Evolutionary conservation across 2,888 invertebrate species (phyloP), one percentile per base, ranked within the genome.

Genomic region (Tromatobia lineatoria): DNA sequence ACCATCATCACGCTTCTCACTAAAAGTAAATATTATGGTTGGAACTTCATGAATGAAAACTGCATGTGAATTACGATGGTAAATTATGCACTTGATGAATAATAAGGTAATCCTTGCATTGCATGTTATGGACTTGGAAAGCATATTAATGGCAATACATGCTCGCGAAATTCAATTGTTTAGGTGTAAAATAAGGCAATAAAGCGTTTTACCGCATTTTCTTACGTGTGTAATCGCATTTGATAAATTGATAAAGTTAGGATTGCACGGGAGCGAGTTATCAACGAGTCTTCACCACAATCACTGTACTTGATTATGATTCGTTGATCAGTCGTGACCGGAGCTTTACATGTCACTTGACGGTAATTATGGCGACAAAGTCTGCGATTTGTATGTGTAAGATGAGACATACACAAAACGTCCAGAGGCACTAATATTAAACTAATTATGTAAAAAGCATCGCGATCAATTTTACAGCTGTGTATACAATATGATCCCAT

Each of bases 381-480:
- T 2, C 15, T 42, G 13, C 15, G 15, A 29, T 52, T 69, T 34
- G 15, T 54, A 18, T 42, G 42, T 38, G 67, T 54, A 20, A 29
- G 47, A 18, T 66, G 67, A 20, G 77, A 77, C 25, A 54, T 73
- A 47, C 50, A 74, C 61, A 73, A 78, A 38, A 82, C 42, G 83
- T 83, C 83, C 80, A 59, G 76, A 52, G 80, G 83, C 83, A 83
- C 83, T 76, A 83, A 83, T 59, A 29, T 73, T 80, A 80, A 45
- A 10, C 25, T 52, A 57, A 79, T 52, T 29, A 57, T 50, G 25
- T 23, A 52, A 54, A 50, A 38, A 34, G 29, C 75, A 75, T 25
- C 42, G 34, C 50, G 8, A 50, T 45, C 29, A 71, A 38, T 50
- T n/a, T n/a, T 47, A 47, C 38, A 74, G 74, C 25, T 75, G 64